Evolutionary conservation across 2,888 invertebrate genomes (phyloP).

Genomic region (Epirrhoe tristata): DNA sequence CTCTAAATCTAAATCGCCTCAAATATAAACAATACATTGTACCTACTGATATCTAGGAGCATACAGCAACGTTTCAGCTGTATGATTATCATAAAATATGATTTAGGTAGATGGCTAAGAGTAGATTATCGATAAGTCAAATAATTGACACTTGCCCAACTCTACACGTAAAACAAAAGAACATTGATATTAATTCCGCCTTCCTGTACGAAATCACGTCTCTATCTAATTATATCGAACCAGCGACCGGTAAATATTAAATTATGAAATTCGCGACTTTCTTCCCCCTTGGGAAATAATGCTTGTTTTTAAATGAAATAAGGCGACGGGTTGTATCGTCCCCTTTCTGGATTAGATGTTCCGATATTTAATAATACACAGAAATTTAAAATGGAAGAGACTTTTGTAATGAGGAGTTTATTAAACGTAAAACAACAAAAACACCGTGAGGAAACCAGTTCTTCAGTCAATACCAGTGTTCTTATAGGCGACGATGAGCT

Average conservation of each 20-base stretch:
- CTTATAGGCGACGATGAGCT: too few relatives aligned
- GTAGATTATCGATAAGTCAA: not conserved
- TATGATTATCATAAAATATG: too few relatives aligned
- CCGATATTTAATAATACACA: conserved; percentile 27
- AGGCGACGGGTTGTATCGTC: conserved; percentile 53
- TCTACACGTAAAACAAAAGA: conserved; percentile 69
- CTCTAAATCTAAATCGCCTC: too few relatives aligned
- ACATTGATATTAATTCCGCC: conserved; percentile 84
- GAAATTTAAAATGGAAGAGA: not conserved
- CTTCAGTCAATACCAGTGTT: too few relatives aligned
- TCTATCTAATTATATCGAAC: conserved; percentile 83
- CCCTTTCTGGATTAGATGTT: conserved; percentile 39
- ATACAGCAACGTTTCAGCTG: too few relatives aligned
- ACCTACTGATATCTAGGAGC: too few relatives aligned
- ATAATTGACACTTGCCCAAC: conserved; percentile 45
- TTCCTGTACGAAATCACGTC: conserved; percentile 81
- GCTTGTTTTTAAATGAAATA: conserved; percentile 77
- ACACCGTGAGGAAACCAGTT: too few relatives aligned
- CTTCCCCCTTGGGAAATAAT: conserved; percentile 77
- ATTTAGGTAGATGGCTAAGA: not conserved
- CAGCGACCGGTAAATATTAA: conserved; percentile 79
- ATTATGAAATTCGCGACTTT: conserved; percentile 80
- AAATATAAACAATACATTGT: too few relatives aligned
- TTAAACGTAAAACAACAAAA: too few relatives aligned
- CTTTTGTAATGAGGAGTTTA: not conserved